Base-by-base conservation (phyloP, 2,113 vertebrate species). In the Peromyscus leucopus region DNA sequence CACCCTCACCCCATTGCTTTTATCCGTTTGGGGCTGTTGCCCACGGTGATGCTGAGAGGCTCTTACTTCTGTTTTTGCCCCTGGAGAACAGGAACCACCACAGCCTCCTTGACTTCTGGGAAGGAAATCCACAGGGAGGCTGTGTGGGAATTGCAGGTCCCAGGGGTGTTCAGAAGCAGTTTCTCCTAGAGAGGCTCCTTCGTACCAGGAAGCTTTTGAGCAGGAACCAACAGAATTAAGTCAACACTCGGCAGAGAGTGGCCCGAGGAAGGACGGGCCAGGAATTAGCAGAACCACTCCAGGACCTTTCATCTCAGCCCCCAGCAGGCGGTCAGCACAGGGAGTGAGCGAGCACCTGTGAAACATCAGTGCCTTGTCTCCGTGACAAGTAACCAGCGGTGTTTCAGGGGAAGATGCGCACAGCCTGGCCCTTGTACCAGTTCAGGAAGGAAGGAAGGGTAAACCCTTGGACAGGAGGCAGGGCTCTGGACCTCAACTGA, bases 401-500 rank as follows among this genome's bases (percentile, higher is more conserved):
- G 39, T 74, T 74, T 85, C 24, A n/a, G 51, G 17, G 19, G 36
- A 57, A 59, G 2, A 28, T 16, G 42, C 7, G 0, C 28, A 33
- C 48, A 7, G 26, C 48, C n/a, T 67, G 33, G 22, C 67, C 48
- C 5, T 2, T 22, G 17, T 36, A 24, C 80, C 11, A 3, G 9
- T 17, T 5, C 21, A 11, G 24, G 3, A 57, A 1, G 31, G 88
- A n/a, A 36, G 72, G 88, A n/a, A 36, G 72, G 12, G 26, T 10
- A 1, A n/a, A 3, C 69, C 79, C 15, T 28, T 11, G 42, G 24
- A 28, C 13, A 46, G 4, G 33, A 65, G 46, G 26, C 0, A 0
- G 33, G 39, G n/a, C 7, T 36, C 75, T 57, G 87, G 11, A 2
- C 39, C 61, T 31, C 11, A 19, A 13, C 42, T 2, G 1, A 9